Evolutionary conservation across 2,888 invertebrate genomes (phyloP).

Genomic region (Punctoribates punctum): DNA sequence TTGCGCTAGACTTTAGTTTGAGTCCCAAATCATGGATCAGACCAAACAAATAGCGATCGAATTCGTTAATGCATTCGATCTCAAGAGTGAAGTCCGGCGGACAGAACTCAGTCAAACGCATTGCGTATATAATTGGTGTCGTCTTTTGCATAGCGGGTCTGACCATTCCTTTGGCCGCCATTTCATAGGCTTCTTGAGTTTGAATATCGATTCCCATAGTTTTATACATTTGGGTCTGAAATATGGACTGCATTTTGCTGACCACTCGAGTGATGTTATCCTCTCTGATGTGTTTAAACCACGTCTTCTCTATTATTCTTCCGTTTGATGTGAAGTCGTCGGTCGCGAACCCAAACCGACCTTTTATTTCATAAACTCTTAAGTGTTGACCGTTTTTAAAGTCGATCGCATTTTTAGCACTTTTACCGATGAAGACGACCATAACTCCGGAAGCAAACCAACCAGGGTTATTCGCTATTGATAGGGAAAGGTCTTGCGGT

Average conservation of each 20-base stretch:
- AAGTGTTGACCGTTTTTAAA: conserved; percentile 12
- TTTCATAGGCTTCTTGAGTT: conserved; percentile 82
- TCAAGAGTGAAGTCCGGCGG: conserved; percentile 82
- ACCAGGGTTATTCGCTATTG: conserved; percentile 63
- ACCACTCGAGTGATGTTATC: conserved; percentile 69
- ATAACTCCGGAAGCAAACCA: conserved; percentile 69
- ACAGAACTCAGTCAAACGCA: conserved; percentile 76
- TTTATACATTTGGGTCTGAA: conserved; percentile 64
- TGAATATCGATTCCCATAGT: conserved; percentile 73
- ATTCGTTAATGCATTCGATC: conserved; percentile 80
- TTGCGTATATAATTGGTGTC: conserved; percentile 74
- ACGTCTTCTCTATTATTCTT: conserved; percentile 65
- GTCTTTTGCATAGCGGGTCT: conserved; percentile 66
- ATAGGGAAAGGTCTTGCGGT: conserved; percentile 63
- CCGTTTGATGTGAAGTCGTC: conserved; percentile 69
- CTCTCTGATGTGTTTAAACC: conserved; percentile 66
- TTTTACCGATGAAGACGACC: conserved; percentile 52
- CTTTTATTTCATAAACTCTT: conserved; percentile 67
- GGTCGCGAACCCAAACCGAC: conserved; percentile 71
- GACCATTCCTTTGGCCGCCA: conserved; percentile 76
- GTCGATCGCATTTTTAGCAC: conserved; percentile 57
- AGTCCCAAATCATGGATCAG: conserved; percentile 80
- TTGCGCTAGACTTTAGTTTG: conserved; percentile 71
- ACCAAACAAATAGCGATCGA: conserved; percentile 68
- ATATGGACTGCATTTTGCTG: conserved; percentile 74